phyloP scores from a whole-genome alignment of 2,888 invertebrate species.

The Subacronicta megacephala region DNA sequence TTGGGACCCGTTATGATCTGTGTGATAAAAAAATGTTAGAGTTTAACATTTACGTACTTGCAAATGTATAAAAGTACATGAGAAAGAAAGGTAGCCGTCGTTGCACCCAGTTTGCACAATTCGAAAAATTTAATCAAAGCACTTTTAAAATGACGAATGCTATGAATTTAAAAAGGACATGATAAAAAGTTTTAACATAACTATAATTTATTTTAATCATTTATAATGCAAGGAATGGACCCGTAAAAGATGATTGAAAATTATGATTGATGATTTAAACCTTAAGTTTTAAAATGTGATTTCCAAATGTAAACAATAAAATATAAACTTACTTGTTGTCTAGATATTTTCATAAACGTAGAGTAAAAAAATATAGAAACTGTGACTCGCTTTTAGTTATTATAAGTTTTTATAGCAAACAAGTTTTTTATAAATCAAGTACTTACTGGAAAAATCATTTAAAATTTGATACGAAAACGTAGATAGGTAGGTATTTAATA shows the following conservation, averaged over 20 bases:
- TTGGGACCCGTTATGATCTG: conserved; percentile 79
- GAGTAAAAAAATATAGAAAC: conserved; percentile 42
- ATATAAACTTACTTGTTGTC: conserved; percentile 46
- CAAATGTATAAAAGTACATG: conserved; percentile 64
- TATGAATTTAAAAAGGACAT: conserved; percentile 36
- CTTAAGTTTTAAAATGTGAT: conserved; percentile 46
- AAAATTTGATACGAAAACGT: conserved; percentile 87
- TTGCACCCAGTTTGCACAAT: conserved; percentile 81
- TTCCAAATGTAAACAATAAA: conserved; percentile 38
- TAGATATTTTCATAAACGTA: conserved; percentile 53
- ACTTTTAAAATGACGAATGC: conserved; percentile 55
- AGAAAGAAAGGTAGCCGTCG: conserved; percentile 78
- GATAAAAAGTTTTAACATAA: conserved; percentile 17
- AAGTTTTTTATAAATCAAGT: conserved; percentile 69
- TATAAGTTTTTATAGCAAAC: conserved; percentile 69
- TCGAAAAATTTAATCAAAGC: conserved; percentile 61
- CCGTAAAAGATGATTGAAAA: conserved; percentile 37
- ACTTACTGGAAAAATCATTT: conserved; percentile 67
- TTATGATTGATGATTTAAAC: conserved; percentile 28
- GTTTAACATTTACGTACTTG: conserved; percentile 56
- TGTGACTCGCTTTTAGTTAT: conserved; percentile 68
- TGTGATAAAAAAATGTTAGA: conserved; percentile 71
- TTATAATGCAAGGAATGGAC: conserved; percentile 30
- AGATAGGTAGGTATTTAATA: conserved; percentile 89
- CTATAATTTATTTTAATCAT: conserved; percentile 28